Conservation (phyloP, 2,113 vertebrate species). For the Natator depressus region DNA sequence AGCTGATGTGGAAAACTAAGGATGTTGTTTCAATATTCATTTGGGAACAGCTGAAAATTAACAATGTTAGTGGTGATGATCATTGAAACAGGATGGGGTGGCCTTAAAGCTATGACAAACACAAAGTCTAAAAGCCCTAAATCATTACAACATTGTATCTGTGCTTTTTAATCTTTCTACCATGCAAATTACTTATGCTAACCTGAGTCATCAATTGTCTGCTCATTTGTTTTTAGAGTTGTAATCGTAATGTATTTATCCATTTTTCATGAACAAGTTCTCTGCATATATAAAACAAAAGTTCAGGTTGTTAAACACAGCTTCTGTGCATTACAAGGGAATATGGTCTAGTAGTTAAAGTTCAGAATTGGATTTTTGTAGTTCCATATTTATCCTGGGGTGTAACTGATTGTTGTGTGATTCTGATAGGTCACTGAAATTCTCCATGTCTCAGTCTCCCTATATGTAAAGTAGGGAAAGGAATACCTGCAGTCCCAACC, state of each 20-base stretch:
- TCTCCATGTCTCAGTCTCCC: neutral
- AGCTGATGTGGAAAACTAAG: neutral
- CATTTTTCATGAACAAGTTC: neutral
- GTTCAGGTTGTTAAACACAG: neutral
- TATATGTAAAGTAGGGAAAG: neutral
- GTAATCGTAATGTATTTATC: neutral
- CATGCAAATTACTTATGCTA: neutral
- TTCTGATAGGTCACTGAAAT: accelerated
- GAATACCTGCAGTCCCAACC: neutral
- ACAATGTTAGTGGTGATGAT: neutral
- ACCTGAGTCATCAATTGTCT: neutral
- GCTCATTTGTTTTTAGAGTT: neutral
- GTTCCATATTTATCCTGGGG: neutral
- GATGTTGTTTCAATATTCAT: neutral
- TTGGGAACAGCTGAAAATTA: neutral
- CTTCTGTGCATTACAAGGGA: neutral
- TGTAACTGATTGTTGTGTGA: neutral
- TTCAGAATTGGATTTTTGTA: accelerated
- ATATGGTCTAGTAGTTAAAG: neutral
- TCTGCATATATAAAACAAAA: neutral
- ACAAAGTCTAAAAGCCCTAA: neutral
- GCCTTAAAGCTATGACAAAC: neutral
- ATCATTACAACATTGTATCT: neutral
- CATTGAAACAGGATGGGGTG: neutral
- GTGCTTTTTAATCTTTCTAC: neutral